A percentile compares a stretch with the other conserved stretches of the same genome.
Conservation (phyloP, 1,140 invertebrate species). For the Macrocentrus cingulum region DNA sequence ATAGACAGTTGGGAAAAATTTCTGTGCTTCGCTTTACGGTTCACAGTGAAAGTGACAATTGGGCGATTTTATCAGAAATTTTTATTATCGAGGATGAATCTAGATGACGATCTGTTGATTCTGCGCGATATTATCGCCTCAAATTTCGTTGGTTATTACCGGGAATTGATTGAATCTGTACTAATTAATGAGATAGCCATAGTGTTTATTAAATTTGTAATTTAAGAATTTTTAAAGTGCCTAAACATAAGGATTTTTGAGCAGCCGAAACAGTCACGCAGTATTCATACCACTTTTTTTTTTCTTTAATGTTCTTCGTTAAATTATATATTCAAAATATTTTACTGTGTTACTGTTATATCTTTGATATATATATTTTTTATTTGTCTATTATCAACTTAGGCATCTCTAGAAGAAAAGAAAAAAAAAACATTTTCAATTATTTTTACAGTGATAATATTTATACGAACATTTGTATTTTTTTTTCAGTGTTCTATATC, state of each 20-base stretch:
- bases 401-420: too few relatives aligned
- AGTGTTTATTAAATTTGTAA: background rate
- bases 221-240: constrained; percentile 9
- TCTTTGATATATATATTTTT: too few relatives aligned
- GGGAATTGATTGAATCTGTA: constrained; percentile 8
- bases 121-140: constrained; percentile 21
- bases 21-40: constrained; percentile 73
- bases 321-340: too few relatives aligned
- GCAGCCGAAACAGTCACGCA: too few relatives aligned
- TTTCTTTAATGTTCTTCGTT: too few relatives aligned
- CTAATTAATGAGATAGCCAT: background rate
- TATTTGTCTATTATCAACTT: too few relatives aligned
- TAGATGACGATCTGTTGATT: constrained; percentile 37
- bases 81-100: constrained; percentile 45
- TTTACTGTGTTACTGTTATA: too few relatives aligned
- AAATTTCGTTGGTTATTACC: constrained; percentile 19
- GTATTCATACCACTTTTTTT: too few relatives aligned
- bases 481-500: too few relatives aligned
- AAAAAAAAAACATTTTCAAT: too few relatives aligned
- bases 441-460: too few relatives aligned
- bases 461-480: too few relatives aligned
- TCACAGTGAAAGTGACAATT: constrained; percentile 80
- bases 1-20: constrained; percentile 69
- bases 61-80: constrained; percentile 82
- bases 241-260: background rate